A percentile compares a stretch with the other conserved stretches of the same genome.
These are phyloP conservation scores for Phaethornis superciliosus DNA, from an alignment of 2,113 vertebrate genomes.

Conservation along the genomic window DNA sequence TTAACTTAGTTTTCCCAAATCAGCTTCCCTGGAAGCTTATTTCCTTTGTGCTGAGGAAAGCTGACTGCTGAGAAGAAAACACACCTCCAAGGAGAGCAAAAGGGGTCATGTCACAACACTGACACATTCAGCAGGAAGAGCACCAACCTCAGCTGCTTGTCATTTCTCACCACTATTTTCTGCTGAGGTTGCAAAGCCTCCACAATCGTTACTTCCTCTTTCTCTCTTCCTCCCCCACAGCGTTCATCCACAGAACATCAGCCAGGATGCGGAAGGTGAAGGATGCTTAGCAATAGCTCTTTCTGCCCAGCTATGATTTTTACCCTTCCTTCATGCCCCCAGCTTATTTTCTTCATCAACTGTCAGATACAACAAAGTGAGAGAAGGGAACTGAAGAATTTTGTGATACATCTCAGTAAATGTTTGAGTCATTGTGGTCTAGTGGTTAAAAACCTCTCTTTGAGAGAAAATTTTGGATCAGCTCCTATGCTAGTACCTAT, in stretches of 20 bases:
- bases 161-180: not conserved
- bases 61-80: not conserved
- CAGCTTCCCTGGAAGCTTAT: not conserved
- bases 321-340: not conserved
- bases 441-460: not conserved
- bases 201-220: not conserved
- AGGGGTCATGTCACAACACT: rapidly evolving
- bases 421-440: not conserved
- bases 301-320: not conserved
- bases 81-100: not conserved
- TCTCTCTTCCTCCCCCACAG: not conserved
- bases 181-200: not conserved
- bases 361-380: not conserved
- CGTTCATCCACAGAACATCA: not conserved
- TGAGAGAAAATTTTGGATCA: not conserved
- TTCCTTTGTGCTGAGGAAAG: not conserved
- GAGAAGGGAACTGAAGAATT: not conserved
- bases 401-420: not conserved
- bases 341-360: not conserved
- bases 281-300: not conserved
- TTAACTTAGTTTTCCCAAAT: not conserved
- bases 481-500: not conserved
- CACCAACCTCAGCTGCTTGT: not conserved
- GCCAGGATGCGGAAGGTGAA: not conserved
- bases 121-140: not conserved